A percentile compares a stretch with the other conserved stretches of the same genome.
These are phyloP conservation scores for Papilio xuthus DNA, from an alignment of 1,140 invertebrate genomes.

Conservation along the genomic window DNA sequence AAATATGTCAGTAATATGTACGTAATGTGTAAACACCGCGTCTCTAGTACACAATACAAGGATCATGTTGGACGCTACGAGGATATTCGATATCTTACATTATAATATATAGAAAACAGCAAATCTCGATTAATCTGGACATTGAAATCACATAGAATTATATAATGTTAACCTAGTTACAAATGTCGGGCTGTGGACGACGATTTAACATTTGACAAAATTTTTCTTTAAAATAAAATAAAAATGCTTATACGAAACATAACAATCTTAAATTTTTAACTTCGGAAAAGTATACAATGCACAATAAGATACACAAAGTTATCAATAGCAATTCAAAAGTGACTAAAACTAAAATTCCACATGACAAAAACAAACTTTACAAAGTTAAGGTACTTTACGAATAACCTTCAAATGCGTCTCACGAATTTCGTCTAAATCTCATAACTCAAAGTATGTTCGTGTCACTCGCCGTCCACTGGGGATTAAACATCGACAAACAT, in stretches of 20 bases:
- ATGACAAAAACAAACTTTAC: not conserved
- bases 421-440: not conserved
- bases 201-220: not conserved
- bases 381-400: too few species aligned
- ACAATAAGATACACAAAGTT: too few species aligned
- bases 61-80: conserved; percentile 66
- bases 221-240: not conserved
- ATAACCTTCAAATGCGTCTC: not conserved
- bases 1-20: conserved; percentile 59
- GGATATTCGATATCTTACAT: conserved; percentile 52
- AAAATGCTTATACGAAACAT: not conserved
- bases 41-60: conserved; percentile 46
- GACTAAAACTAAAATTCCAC: too few species aligned
- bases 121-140: conserved; percentile 74
- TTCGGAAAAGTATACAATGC: too few species aligned
- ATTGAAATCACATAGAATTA: conserved; percentile 62
- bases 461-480: conserved; percentile 36
- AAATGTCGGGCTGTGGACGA: conserved; percentile 29
- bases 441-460: not conserved
- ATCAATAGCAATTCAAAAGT: too few species aligned
- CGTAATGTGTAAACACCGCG: conserved; percentile 29
- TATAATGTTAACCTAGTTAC: conserved; percentile 54
- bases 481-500: conserved; percentile 48
- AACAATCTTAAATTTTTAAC: too few species aligned
- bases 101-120: conserved; percentile 65